Evolutionary conservation across 2,113 vertebrate genomes (phyloP).

Genomic region (Cacatua alba): DNA sequence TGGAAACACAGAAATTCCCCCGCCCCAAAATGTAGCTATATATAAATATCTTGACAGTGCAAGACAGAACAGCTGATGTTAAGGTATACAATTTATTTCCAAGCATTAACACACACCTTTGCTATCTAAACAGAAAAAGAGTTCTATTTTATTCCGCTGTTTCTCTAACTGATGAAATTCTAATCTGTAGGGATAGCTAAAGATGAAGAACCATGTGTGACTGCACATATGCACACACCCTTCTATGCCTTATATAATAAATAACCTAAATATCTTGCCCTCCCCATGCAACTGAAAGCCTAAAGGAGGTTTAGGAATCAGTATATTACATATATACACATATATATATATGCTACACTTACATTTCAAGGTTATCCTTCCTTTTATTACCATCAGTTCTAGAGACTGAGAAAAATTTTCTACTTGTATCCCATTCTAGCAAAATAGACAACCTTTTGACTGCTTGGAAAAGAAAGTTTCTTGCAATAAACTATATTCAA

Average conservation of each 20-base stretch:
- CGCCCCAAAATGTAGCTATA: neutral
- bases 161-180: neutral
- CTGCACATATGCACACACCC: neutral
- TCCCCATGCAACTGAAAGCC: fast-evolving
- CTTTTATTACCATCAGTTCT: neutral
- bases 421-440: neutral
- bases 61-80: neutral
- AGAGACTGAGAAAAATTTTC: neutral
- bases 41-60: neutral
- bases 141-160: neutral
- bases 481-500: neutral
- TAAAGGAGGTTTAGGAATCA: neutral
- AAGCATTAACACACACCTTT: neutral
- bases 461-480: neutral
- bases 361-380: neutral
- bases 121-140: neutral
- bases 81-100: neutral
- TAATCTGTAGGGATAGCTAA: neutral
- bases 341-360: neutral
- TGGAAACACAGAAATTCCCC: neutral
- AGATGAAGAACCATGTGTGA: neutral
- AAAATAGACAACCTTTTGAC: neutral
- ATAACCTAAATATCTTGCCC: neutral
- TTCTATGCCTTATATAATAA: neutral
- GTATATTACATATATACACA: neutral